Base-by-base conservation (phyloP, 2,888 invertebrate species). In the Isoperla grammatica region DNA sequence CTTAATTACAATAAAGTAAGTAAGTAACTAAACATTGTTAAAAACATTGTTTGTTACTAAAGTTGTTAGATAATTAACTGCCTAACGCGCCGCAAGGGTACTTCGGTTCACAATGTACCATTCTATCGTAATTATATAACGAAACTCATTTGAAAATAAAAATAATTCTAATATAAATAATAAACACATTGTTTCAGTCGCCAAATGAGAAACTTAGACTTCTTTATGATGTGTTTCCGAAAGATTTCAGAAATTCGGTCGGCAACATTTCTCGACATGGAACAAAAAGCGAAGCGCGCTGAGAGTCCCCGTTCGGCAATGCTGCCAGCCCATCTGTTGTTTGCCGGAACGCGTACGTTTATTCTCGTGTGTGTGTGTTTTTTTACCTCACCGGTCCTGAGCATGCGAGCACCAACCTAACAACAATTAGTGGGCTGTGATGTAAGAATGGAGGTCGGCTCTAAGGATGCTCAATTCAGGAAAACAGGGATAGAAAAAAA, bases 301-400 rank as follows among this genome's bases (percentile, higher is more conserved):
- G 17, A n/a, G 15, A n/a, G 20, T 22, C 22, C 23, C n/a, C n/a
- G n/a, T n/a, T 23, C 2, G 15, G 15, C 53, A 53, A 17, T 17
- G 19, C n/a, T n/a, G n/a, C n/a, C n/a, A n/a, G n/a, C 20, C 53
- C 53, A 53, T 53, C 53, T 53, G 53, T 53, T 53, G n/a, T n/a
- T 2, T 29, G 12, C 6, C 12, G 53, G 39, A 39, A 53, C 53
- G 53, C 13, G 53, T 12, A 4, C 42, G 42, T 19, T 9, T 15
- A 15, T 19, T 9, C 17, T 2, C 9, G 45, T 15, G 45, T 15
- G 45, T 45, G 46, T 46, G 20, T 46, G 6, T 46, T 46, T 46
- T 46, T 46, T 20, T 17, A 46, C 22, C 46, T 46, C 20, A 46
- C 19, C 43, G 13, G 19, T 45, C 17, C 9, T 8, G 5, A 45